Percentiles rank a stretch among this genome's conserved stretches.
Conservation (phyloP, 2,888 invertebrate species). For the Andrena hattorfiana region DNA sequence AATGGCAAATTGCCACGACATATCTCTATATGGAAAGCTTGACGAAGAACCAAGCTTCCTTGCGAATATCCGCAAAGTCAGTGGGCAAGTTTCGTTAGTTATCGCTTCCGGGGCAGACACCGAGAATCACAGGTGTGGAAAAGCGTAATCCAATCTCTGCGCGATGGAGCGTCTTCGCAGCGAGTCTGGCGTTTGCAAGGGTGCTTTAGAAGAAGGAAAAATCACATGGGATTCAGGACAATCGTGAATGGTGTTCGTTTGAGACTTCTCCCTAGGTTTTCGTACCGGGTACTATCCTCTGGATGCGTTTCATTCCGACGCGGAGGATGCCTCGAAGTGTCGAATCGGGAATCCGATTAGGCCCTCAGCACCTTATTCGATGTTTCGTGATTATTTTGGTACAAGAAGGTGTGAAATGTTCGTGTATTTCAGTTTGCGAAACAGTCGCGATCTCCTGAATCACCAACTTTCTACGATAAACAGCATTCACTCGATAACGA, state of each 20-base stretch:
- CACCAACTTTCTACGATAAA: neutral
- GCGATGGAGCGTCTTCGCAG: no score
- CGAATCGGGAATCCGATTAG: neutral
- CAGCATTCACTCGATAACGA: constrained; percentile 1
- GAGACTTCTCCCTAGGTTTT: neutral
- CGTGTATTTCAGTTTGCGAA: neutral
- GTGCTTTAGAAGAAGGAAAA: no score
- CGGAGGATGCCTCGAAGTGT: neutral
- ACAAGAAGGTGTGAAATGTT: neutral
- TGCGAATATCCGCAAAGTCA: no score
- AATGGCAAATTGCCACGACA: neutral
- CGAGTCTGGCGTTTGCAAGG: no score
- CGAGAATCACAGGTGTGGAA: no score
- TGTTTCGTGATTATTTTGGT: neutral
- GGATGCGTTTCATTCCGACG: neutral
- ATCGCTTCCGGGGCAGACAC: no score
- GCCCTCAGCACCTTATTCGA: neutral
- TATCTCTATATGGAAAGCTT: no score
- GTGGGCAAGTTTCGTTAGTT: no score
- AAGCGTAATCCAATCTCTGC: no score
- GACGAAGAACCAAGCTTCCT: no score
- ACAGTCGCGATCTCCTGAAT: neutral
- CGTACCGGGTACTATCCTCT: neutral
- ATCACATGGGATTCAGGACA: neutral
- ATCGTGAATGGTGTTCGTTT: neutral